Evolutionary conservation across 2,113 vertebrate genomes (phyloP).

Genomic region (Alethe diademata): DNA sequence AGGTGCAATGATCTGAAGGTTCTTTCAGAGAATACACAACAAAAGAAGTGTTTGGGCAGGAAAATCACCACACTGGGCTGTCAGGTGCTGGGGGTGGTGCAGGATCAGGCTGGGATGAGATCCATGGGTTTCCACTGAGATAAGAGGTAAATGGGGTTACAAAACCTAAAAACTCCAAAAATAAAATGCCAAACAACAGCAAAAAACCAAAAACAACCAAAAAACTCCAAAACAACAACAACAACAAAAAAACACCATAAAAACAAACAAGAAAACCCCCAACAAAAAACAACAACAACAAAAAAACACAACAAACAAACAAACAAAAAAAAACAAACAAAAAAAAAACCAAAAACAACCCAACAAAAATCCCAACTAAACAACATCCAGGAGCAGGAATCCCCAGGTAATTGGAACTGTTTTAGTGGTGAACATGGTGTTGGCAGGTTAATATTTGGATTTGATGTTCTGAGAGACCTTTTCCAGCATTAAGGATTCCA

Average conservation of each 20-base stretch:
- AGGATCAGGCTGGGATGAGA: no score
- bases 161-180: background rate
- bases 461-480: background rate
- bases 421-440: background rate
- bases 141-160: background rate
- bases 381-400: background rate
- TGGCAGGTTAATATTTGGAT: background rate
- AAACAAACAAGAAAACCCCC: no score
- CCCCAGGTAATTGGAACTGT: no score
- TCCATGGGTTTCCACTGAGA: background rate
- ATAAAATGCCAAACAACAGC: background rate
- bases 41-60: background rate
- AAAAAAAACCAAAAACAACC: no score
- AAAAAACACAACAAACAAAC: no score
- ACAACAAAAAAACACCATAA: no score
- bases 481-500: background rate
- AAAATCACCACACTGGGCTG: background rate
- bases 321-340: no score
- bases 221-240: no score
- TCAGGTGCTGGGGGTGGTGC: rapidly evolving
- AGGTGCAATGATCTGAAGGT: background rate
- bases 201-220: background rate
- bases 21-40: background rate
- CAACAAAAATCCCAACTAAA: background rate
- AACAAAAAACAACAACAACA: no score